These are phyloP conservation scores for Troides aeacus DNA, from an alignment of 2,888 invertebrate genomes.

Conservation along the genomic window DNA sequence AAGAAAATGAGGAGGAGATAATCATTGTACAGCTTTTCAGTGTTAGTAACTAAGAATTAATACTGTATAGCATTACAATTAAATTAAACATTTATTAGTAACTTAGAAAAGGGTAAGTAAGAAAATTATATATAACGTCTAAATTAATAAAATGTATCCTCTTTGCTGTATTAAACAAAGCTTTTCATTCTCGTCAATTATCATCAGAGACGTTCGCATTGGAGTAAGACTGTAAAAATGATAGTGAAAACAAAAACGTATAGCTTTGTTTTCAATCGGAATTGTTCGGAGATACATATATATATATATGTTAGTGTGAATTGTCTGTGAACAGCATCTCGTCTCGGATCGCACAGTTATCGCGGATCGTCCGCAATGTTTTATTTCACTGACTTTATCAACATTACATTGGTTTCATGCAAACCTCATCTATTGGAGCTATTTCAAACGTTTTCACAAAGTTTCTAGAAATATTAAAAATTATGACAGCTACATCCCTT, in stretches of 20 bases:
- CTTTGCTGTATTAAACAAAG: neutral
- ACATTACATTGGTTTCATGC: constrained; percentile 11
- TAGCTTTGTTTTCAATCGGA: constrained; percentile 22
- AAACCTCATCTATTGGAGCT: neutral
- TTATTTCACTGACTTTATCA: constrained; percentile 25
- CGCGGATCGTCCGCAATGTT: constrained; percentile 16
- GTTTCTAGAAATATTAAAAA: neutral
- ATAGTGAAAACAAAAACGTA: constrained; percentile 16
- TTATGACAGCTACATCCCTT: neutral
- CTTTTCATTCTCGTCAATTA: neutral
- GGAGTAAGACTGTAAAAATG: constrained; percentile 18
- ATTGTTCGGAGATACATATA: constrained; percentile 9
- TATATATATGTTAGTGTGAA: constrained; percentile 20
- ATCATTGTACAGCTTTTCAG: too few relatives aligned
- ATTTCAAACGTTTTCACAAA: constrained; percentile 2
- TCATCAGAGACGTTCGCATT: neutral
- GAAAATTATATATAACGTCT: neutral
- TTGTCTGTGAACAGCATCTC: constrained; percentile 23
- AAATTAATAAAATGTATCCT: neutral
- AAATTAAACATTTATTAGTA: too few relatives aligned
- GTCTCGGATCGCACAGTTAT: constrained; percentile 26
- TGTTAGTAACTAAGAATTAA: too few relatives aligned
- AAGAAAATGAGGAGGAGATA: too few relatives aligned
- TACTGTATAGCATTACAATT: too few relatives aligned
- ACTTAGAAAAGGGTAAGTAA: neutral